Conservation (phyloP, 2,113 vertebrate species). For the Syrmaticus mikado region DNA sequence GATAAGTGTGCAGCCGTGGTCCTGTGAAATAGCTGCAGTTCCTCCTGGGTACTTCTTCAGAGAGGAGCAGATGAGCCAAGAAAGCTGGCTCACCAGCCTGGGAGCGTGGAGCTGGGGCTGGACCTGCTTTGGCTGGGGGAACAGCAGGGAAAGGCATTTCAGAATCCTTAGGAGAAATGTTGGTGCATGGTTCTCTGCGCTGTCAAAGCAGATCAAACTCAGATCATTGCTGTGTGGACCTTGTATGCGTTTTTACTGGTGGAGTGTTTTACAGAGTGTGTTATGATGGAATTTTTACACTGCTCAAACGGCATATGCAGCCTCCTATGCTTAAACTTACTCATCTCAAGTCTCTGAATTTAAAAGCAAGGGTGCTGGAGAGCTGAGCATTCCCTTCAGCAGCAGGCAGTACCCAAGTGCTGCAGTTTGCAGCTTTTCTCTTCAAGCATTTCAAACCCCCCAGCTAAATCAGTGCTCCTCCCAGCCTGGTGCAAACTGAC, state of each 20-base stretch:
- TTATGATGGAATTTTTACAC: background rate
- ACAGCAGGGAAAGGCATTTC: background rate
- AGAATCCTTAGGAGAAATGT: background rate
- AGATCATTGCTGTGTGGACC: background rate
- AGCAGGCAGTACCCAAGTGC: rapidly evolving
- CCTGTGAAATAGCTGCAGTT: background rate
- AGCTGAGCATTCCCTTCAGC: background rate
- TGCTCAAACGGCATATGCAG: background rate
- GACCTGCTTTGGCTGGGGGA: no score
- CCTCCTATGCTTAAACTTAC: background rate
- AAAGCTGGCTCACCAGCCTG: no score
- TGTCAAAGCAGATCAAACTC: background rate
- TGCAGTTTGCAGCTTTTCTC: background rate
- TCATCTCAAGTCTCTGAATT: background rate
- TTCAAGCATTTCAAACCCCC: background rate
- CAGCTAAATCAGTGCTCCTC: no score
- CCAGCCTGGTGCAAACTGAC: no score
- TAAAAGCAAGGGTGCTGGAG: background rate
- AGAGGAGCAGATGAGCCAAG: background rate
- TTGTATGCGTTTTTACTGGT: background rate
- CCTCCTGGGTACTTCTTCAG: background rate
- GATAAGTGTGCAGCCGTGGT: background rate
- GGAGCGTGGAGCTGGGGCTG: no score
- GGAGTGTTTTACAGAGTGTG: background rate
- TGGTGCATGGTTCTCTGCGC: background rate